Base-by-base conservation (phyloP, 2,113 vertebrate species). In the Riparia riparia region DNA sequence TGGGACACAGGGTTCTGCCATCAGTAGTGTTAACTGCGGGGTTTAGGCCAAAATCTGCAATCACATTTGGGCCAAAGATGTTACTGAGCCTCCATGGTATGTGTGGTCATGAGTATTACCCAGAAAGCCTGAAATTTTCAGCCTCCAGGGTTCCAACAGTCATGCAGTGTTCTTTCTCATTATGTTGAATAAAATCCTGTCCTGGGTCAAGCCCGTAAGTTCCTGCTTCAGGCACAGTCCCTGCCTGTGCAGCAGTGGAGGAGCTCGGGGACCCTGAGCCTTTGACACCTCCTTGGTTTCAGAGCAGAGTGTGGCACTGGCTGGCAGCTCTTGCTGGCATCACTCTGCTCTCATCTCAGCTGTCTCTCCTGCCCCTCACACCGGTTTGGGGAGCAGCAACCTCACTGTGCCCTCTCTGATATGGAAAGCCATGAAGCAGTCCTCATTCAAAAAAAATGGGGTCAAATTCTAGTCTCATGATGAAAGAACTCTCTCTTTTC, bases 341-440 rank as follows among this genome's bases (percentile, higher is more conserved):
- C 16, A 0, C 34, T 54, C 49, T 34, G 42, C 12, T 95, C 73
- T 9, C 26, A 39, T 34, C 44, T 54, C 39, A 2, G 22, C 2
- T 50, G 19, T 58, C 12, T 42, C 37, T 73, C 10, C 51, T 63
- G 60, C 28, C 28, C 25, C 34, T 82, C 28, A 26, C 34, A 10
- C 9, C 0, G 0, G 29, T 6, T 4, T 17, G 21, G 34, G 28
- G 17, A 89, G 39, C 37, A 84, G 14, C 7, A 68, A 51, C 17
- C 44, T 63, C 3, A 0, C 66, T 42, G 25, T 12, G 54, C 39
- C 60, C 41, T 29, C 7, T 14, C 39, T 56, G 37, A 15, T 21
- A 2, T 16, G 37, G 65, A 90, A 61, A 47, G 20, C 12, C 15
- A 24, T 5, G 9, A 31, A 77, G 9, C 20, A 34, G n/a, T 37